Evolutionary conservation across 2,888 invertebrate genomes (phyloP).

Genomic region (Rhagophthalmus giganteus): DNA sequence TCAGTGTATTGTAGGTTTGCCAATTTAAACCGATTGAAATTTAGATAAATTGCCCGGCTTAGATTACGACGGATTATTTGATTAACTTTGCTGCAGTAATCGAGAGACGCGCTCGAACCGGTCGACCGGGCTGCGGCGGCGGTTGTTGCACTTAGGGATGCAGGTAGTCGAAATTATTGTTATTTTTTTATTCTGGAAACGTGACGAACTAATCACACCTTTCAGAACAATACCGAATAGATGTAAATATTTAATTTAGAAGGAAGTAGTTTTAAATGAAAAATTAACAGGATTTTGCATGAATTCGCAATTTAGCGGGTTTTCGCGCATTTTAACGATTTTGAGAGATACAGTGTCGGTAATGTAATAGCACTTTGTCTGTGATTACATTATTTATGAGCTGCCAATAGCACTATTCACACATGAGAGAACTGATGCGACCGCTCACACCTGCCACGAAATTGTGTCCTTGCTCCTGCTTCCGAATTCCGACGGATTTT

Average conservation of each 20-base stretch:
- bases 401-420: conserved; percentile 49
- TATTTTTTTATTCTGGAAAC: not conserved
- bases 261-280: conserved; percentile 38
- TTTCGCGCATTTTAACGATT: conserved; percentile 34
- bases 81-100: conserved; percentile 23
- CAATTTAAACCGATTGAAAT: conserved; percentile 44
- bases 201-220: conserved; percentile 5
- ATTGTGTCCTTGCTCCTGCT: conserved; percentile 23
- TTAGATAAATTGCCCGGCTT: conserved; percentile 41
- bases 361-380: conserved; percentile 51
- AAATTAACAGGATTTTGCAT: conserved; percentile 39
- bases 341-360: conserved; percentile 36
- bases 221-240: conserved; percentile 16
- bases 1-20: conserved; percentile 32
- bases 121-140: conserved; percentile 2
- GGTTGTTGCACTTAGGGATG: too few relatives aligned
- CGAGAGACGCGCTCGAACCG: conserved; percentile 8
- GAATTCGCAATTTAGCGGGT: conserved; percentile 36
- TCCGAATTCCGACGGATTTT: conserved; percentile 18
- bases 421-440: conserved; percentile 47
- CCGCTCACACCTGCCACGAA: conserved; percentile 45
- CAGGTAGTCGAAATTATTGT: not conserved
- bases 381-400: conserved; percentile 53
- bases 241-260: conserved; percentile 30
- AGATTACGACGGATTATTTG: conserved; percentile 38